Conservation (phyloP, 1,140 invertebrate genomes). For the Pseudoatta argentina region DNA sequence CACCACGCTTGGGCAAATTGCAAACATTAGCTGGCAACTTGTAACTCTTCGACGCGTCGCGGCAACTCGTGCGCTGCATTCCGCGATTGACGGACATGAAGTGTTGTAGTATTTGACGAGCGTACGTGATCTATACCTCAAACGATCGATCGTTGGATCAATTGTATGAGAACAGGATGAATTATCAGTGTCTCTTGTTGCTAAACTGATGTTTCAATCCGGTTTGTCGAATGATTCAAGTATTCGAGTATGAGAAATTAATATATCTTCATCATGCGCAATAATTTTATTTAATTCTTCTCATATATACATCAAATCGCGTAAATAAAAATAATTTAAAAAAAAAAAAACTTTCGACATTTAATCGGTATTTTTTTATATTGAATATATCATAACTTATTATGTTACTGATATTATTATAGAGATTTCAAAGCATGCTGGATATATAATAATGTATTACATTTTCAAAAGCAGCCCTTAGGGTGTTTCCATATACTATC, state of each 20-base stretch:
- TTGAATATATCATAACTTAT: background rate
- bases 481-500: conserved; percentile 29
- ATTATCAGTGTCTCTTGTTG: background rate
- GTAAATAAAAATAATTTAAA: background rate
- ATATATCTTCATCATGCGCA: background rate
- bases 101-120: conserved; percentile 12
- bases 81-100: conserved; percentile 17
- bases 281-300: background rate
- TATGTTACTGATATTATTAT: background rate
- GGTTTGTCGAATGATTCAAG: background rate
- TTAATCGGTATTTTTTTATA: background rate
- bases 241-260: background rate
- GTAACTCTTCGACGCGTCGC: conserved; percentile 76
- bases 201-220: background rate
- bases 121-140: background rate
- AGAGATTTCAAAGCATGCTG: conserved; percentile 7
- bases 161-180: background rate
- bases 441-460: conserved; percentile 33
- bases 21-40: conserved; percentile 83
- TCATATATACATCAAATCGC: background rate
- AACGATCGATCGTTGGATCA: conserved; percentile 30
- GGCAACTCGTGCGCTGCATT: conserved; percentile 1
- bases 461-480: conserved; percentile 18
- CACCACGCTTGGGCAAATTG: conserved; percentile 80
- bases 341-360: background rate